Base-by-base conservation (phyloP, 23 tunicate genomes). In the Ciona savignyi region DNA sequence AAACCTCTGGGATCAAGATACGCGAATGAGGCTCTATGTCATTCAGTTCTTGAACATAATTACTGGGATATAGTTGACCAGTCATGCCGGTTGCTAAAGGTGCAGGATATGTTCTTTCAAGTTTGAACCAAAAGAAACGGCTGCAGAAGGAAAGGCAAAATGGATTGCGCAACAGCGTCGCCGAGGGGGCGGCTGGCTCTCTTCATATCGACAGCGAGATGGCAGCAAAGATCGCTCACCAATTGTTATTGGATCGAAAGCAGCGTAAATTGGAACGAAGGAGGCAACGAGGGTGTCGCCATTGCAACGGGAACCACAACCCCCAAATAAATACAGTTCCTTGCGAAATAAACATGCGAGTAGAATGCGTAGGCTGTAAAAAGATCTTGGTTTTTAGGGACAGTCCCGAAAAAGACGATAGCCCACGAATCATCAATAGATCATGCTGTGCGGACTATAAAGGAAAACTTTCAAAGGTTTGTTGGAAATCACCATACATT, bases 151-250 rank as follows among this genome's bases (percentile, higher is more conserved):
- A 42, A 42, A 42, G 15, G 56, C 56, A 42, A 42, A 42, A 42
- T 42, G 56, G 56, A 6, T 6, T 42, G 56, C 56, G 56, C 56
- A 15, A 15, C 15, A 42, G 56, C 56, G 56, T 42, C 56, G 15
- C 56, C 56, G 56, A 42, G 11, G 56, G 56, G 15, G 11, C 9
- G 15, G 15, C 11, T 42, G 56, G 56, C 15, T 42, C 15, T 9
- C 11, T 42, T 9, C 11, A 42, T 42, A 42, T 6, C 15, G 56
- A 15, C 56, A 42, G 56, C 56, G 56, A 42, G 56, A 42, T 42
- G 56, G 56, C 56, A 42, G 56, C 56, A 42, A 42, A 42, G 56
- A 42, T 42, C 56, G 56, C 56, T 42, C 56, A 42, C 9, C 56
- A 42, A 42, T 15, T 42, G 9, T 42, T 15, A 6, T 15, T 42